phyloP scores from a whole-genome alignment of 2,888 invertebrate species.

The Brachypalpus laphriformis region DNA sequence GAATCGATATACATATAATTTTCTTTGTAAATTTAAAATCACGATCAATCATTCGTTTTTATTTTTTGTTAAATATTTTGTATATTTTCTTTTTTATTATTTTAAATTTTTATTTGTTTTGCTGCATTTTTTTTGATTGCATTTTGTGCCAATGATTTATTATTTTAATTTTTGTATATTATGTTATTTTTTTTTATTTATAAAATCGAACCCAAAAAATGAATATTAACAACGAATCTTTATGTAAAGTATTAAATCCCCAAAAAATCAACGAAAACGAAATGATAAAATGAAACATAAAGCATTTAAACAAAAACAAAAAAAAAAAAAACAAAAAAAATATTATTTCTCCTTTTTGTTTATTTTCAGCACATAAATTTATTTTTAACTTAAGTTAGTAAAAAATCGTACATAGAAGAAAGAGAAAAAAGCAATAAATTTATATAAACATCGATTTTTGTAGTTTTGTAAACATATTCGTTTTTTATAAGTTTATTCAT shows the following conservation, averaged over 20 bases:
- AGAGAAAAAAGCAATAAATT: neutral
- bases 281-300: conserved; percentile 36
- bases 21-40: conserved; percentile 31
- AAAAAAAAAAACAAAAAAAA: conserved; percentile 2
- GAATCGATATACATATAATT: conserved; percentile 47
- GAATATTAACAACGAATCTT: conserved; percentile 58
- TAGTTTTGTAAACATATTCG: conserved; percentile 17
- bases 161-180: conserved; percentile 41
- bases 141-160: conserved; percentile 82
- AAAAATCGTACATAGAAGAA: neutral
- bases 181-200: conserved; percentile 26
- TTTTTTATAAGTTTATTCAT: conserved; percentile 35
- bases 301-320: conserved; percentile 21
- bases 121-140: conserved; percentile 78
- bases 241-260: conserved; percentile 33
- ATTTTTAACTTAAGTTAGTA: conserved; percentile 67
- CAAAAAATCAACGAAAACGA: conserved; percentile 35
- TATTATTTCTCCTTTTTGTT: conserved; percentile 52
- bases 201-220: conserved; percentile 52
- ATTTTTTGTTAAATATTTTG: neutral
- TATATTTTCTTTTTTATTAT: conserved; percentile 20
- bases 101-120: conserved; percentile 26
- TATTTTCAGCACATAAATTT: conserved; percentile 81
- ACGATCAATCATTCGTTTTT: conserved; percentile 25
- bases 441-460: conserved; percentile 24